phyloP scores from a whole-genome alignment of 1,140 invertebrate genomes.

The Planococcus citri region DNA sequence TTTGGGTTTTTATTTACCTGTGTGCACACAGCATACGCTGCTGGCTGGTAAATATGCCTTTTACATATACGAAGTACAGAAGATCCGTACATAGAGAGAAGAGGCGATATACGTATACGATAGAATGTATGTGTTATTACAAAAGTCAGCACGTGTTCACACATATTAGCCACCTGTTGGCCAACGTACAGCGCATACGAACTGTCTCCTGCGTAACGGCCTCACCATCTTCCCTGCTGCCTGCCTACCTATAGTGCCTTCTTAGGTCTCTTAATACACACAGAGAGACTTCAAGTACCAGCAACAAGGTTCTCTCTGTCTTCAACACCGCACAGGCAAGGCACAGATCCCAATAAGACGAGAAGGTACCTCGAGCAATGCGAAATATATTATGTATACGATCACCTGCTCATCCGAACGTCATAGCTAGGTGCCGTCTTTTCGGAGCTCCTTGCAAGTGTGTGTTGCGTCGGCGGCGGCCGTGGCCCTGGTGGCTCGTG shows the following conservation, averaged over 20 bases:
- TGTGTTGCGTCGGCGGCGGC: neutral
- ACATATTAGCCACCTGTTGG: conserved; percentile 16
- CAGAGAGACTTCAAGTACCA: too few relatives aligned
- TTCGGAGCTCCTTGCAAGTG: too few relatives aligned
- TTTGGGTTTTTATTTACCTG: too few relatives aligned
- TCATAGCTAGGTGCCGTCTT: too few relatives aligned
- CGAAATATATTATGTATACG: conserved; percentile 12
- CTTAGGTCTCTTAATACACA: too few relatives aligned
- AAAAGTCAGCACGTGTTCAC: conserved; percentile 15
- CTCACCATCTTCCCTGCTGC: neutral
- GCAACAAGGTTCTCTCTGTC: too few relatives aligned
- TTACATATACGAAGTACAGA: neutral
- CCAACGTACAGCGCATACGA: neutral
- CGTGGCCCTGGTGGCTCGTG: neutral
- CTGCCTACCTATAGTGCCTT: too few relatives aligned
- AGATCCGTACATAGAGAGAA: too few relatives aligned
- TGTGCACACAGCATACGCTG: too few relatives aligned
- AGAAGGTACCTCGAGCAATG: neutral
- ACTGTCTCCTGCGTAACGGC: conserved; percentile 7
- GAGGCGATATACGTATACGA: too few relatives aligned
- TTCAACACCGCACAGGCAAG: too few relatives aligned
- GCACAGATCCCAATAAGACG: too few relatives aligned
- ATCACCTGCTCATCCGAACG: conserved; percentile 13
- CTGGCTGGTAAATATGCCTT: neutral
- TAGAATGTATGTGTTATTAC: conserved; percentile 5